A percentile compares a stretch with the other conserved stretches of the same genome.
phyloP scores from a whole-genome alignment of 2,888 invertebrate genomes.

The Hetaerina titia region DNA sequence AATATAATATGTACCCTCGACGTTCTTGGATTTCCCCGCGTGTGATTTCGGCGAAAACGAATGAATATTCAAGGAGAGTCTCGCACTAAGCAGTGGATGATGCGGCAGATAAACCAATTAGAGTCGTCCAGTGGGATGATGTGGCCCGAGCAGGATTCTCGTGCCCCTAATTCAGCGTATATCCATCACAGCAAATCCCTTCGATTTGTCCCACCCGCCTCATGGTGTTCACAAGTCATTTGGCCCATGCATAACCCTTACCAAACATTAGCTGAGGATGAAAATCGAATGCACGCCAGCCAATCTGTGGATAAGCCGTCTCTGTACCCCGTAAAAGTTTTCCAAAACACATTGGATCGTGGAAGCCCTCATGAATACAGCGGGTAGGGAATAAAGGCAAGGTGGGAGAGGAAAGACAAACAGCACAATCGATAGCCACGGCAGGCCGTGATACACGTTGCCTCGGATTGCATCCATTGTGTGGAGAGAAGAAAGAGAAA shows the following conservation, averaged over 20 bases:
- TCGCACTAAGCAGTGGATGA: background rate
- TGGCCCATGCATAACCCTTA: conserved; percentile 15
- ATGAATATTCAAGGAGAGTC: background rate
- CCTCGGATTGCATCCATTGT: background rate
- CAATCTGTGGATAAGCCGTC: background rate
- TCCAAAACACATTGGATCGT: background rate
- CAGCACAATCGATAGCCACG: conserved; percentile 6
- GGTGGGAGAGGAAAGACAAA: background rate
- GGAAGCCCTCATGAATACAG: background rate
- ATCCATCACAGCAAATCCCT: conserved; percentile 11
- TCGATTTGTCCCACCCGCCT: background rate
- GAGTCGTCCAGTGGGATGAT: background rate
- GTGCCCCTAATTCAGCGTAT: background rate
- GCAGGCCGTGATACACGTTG: background rate
- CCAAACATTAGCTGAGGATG: conserved; percentile 14
- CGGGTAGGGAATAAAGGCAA: background rate
- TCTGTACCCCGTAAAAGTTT: background rate
- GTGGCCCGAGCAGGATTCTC: background rate
- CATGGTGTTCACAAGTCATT: conserved; percentile 12
- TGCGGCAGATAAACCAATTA: background rate
- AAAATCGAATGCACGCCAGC: conserved; percentile 8
- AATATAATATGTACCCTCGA: too few species aligned
- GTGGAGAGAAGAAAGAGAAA: background rate
- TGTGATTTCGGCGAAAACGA: background rate
- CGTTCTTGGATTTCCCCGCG: too few species aligned